Conservation (phyloP, 1,140 invertebrate species). For the Octopus bimaculoides region DNA sequence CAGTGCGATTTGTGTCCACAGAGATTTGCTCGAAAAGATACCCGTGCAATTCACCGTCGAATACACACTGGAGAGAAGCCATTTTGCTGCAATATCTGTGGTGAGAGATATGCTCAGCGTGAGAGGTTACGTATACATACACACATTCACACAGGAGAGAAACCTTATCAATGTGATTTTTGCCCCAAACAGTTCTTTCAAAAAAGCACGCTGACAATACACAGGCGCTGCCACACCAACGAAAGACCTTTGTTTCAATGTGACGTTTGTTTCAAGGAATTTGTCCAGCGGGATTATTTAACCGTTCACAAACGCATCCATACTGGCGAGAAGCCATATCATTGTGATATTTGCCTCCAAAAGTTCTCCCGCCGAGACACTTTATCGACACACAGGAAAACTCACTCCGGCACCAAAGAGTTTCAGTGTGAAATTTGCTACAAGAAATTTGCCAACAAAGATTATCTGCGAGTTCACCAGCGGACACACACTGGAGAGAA, state of each 20-base stretch:
- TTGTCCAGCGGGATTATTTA: constrained; percentile 59
- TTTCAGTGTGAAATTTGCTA: constrained; percentile 43
- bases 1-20: constrained; percentile 86
- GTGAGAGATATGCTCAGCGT: neutral
- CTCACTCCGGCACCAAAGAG: constrained; percentile 57
- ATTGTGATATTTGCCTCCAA: constrained; percentile 23
- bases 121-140: neutral
- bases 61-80: constrained; percentile 63
- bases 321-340: constrained; percentile 16
- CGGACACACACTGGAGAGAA: constrained; percentile 58
- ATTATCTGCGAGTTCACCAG: constrained; percentile 58
- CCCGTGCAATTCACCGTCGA: constrained; percentile 74
- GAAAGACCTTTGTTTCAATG: constrained; percentile 30
- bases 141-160: constrained; percentile 14
- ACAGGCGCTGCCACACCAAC: constrained; percentile 24
- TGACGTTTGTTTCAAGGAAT: constrained; percentile 67
- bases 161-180: constrained; percentile 19
- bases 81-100: constrained; percentile 12
- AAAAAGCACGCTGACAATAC: constrained; percentile 15
- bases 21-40: constrained; percentile 83
- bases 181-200: constrained; percentile 24
- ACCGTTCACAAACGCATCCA: constrained; percentile 71
- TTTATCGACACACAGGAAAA: constrained; percentile 33
- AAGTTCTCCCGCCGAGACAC: constrained; percentile 17
- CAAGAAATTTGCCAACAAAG: constrained; percentile 48